Conservation (phyloP, 2,797 vertebrate genomes). For the Sebastes aleutianus region DNA sequence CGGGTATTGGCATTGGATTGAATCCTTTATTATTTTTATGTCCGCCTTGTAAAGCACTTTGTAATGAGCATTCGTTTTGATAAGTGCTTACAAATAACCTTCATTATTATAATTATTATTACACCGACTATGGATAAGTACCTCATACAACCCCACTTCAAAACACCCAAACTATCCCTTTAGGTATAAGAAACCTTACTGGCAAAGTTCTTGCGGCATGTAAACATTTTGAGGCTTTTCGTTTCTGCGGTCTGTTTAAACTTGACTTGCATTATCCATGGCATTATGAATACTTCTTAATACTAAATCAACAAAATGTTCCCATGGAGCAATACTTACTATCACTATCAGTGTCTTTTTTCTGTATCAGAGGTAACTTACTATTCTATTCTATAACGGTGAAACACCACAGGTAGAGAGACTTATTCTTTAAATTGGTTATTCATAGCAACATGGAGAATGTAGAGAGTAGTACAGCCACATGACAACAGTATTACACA, state of each 20-base stretch:
- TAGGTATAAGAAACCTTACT: background rate
- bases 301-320: background rate
- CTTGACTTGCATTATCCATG: background rate
- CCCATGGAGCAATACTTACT: background rate
- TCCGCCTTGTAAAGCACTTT: too few species aligned
- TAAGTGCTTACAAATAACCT: too few species aligned
- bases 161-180: too few species aligned
- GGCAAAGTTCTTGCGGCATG: background rate
- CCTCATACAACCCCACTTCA: too few species aligned
- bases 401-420: background rate
- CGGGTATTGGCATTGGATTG: too few species aligned
- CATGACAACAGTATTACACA: background rate
- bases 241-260: background rate
- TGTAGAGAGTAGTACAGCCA: background rate
- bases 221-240: conserved; percentile 3
- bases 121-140: too few species aligned
- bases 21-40: too few species aligned
- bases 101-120: too few species aligned
- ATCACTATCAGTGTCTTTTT: background rate
- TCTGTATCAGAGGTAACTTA: background rate
- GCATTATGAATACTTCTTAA: background rate
- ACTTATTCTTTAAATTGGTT: background rate
- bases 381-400: background rate
- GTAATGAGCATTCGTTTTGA: too few species aligned
- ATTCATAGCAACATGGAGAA: background rate